Conservation (phyloP, 1,140 invertebrate genomes). For the Pomacea maculata region DNA sequence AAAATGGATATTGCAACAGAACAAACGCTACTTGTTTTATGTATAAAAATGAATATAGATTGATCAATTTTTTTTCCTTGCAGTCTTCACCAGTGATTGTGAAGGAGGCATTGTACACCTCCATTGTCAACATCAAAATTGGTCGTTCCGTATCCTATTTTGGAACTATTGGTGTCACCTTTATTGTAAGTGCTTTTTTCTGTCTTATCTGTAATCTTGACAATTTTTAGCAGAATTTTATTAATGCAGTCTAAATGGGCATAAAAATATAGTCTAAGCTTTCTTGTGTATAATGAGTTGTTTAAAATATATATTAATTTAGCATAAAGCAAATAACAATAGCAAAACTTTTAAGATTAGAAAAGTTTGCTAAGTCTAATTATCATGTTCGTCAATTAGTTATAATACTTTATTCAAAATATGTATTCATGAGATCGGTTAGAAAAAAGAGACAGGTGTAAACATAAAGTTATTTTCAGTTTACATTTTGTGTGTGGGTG, state of each 20-base stretch:
- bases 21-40: background rate
- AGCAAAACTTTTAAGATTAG: too few relatives aligned
- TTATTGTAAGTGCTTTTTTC: slow-evolving; percentile 28
- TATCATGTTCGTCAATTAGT: too few relatives aligned
- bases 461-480: background rate
- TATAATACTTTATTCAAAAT: too few relatives aligned
- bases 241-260: background rate
- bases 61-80: background rate
- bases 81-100: slow-evolving; percentile 42
- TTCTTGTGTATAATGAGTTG: background rate
- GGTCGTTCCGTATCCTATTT: slow-evolving; percentile 37
- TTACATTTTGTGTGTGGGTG: background rate
- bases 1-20: background rate
- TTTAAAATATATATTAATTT: too few relatives aligned
- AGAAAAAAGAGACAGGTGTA: background rate
- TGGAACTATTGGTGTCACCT: slow-evolving; percentile 45
- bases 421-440: too few relatives aligned
- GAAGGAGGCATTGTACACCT: slow-evolving; percentile 36
- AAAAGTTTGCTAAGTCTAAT: too few relatives aligned
- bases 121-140: slow-evolving; percentile 38
- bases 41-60: background rate
- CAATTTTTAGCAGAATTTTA: background rate
- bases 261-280: background rate
- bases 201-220: background rate
- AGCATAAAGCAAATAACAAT: too few relatives aligned